Base-by-base conservation (phyloP, 1,140 invertebrate species). In the Trachymyrmex septentrionalis region DNA sequence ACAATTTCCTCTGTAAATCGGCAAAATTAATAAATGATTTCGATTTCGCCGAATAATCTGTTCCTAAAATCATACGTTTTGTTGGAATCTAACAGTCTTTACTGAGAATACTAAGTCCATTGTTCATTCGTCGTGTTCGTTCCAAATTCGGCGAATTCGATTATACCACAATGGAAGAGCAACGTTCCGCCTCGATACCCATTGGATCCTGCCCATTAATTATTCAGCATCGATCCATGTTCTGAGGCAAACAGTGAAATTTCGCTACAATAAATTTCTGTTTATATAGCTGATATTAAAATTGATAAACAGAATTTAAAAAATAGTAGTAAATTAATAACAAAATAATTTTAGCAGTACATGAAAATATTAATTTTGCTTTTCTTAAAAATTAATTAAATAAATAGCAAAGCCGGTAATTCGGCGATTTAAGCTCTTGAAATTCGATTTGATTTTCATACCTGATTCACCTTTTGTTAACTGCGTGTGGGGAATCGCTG, bases 171-270 rank as follows among this genome's bases (percentile, higher is more conserved):
- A 75, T 84, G 67, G 59, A 6, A 75, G 80, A 87, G n/a, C 50
- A 87, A 85, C 69, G 50, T 75, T 84, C 21, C 21, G 75, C 91
- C 78, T 66, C 44, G 48, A 88, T 34, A 85, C 67, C 91, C 88
- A 90, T 92, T 92, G 88, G 71, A 90, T 89, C 80, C 21, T 63
- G 64, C 27, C 59, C 10, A 61, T 53, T 78, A 50, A 63, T 27
- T 73, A 24, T 55, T 63, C 55, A 24, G 55, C 2, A 73, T 85
- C 19, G 86, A 34, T 91, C 87, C 84, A 90, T 69, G 84, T 86
- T 80, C 53, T 48, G 53, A 72, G 81, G 87, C 90, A n/a, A 57
- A 91, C 82, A 87, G n/a, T 16, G n/a, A 78, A 67, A 55, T 80
- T 71, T 50, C 5, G 16, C 16, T 50, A 34, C 19, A 38, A 24